A percentile compares a stretch with the other conserved stretches of the same genome.
Conservation (phyloP, 2,797 vertebrate genomes). For the Cynodonichthys magdalenae region DNA sequence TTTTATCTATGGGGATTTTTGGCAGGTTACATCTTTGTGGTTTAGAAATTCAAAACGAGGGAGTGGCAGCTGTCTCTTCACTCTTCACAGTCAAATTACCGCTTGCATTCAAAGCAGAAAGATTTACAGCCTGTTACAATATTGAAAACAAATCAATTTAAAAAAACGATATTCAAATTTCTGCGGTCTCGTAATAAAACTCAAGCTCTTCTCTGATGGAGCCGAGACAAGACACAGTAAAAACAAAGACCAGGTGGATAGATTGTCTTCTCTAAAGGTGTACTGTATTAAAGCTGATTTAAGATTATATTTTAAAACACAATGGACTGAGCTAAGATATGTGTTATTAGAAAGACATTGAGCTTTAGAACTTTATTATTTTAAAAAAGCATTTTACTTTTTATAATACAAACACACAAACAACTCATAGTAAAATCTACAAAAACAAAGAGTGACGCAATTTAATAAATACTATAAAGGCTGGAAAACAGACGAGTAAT, state of each 20-base stretch:
- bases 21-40: constrained; percentile 3
- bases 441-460: constrained; percentile 27
- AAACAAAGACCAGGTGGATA: not conserved
- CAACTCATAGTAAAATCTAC: constrained; percentile 25
- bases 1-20: not conserved
- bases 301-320: no score
- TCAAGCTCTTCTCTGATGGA: not conserved
- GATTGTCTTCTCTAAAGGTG: no score
- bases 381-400: not conserved
- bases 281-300: no score
- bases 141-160: constrained; percentile 10
- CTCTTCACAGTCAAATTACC: not conserved
- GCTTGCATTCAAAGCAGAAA: not conserved
- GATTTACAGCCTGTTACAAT: constrained; percentile 1
- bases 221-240: not conserved
- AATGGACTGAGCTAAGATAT: no score
- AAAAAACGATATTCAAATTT: not conserved
- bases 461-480: constrained; percentile 8
- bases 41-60: constrained; percentile 1
- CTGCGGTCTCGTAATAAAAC: not conserved
- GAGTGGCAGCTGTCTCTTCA: constrained; percentile 1
- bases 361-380: no score
- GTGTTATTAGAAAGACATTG: no score
- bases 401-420: constrained; percentile 1
- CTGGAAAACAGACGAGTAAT: constrained; percentile 46